Percentiles rank a stretch among this genome's conserved stretches.
phyloP scores from a whole-genome alignment of 2,797 vertebrate genomes.

The Schizopygopsis pylzovi region DNA sequence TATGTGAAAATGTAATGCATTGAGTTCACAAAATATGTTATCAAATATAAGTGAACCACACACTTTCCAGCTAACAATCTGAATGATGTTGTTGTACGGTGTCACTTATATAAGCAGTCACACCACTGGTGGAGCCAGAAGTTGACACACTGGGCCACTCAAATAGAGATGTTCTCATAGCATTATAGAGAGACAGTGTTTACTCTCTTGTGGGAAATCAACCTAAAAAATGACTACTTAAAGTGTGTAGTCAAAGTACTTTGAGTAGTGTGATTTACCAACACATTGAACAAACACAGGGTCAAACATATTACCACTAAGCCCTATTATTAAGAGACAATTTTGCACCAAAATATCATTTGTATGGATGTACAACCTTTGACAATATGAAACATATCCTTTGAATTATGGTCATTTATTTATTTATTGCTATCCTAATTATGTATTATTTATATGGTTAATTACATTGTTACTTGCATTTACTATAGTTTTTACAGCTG shows the following conservation, averaged over 20 bases:
- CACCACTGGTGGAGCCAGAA: not conserved
- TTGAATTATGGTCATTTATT: too few species aligned
- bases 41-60: not conserved
- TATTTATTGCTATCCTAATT: too few species aligned
- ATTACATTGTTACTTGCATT: not conserved
- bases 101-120: not conserved
- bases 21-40: not conserved
- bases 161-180: not conserved
- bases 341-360: too few species aligned
- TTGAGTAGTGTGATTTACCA: too few species aligned
- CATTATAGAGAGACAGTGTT: not conserved
- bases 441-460: not conserved
- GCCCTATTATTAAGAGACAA: too few species aligned
- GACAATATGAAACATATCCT: too few species aligned
- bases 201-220: conserved; percentile 24
- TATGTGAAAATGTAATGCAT: not conserved
- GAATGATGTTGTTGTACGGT: not conserved
- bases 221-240: not conserved
- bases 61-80: not conserved
- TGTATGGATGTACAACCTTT: too few species aligned
- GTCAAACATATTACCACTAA: too few species aligned
- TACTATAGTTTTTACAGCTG: not conserved
- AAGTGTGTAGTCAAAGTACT: too few species aligned
- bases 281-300: too few species aligned
- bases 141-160: not conserved